A percentile compares a stretch with the other conserved stretches of the same genome.
Evolutionary conservation across 1,140 invertebrate genomes (phyloP).

Genomic region (Bombyx mori): DNA sequence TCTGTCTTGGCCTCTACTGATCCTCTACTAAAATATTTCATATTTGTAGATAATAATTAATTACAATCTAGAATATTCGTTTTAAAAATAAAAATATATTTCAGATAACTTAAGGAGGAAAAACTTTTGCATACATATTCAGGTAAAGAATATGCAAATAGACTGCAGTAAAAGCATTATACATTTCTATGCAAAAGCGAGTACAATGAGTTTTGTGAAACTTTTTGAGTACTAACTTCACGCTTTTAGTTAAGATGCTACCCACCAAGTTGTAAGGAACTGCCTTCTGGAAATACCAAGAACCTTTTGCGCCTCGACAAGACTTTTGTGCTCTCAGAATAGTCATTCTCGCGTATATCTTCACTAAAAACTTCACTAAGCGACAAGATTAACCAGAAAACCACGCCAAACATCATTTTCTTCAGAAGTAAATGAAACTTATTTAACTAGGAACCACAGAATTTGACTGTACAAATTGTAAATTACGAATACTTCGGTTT

Average conservation of each 20-base stretch:
- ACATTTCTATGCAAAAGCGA: too few species aligned
- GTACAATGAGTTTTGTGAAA: too few species aligned
- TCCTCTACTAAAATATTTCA: too few species aligned
- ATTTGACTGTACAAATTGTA: not conserved
- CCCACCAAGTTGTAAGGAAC: constrained; percentile 81
- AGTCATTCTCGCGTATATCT: constrained; percentile 19
- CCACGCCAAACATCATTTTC: not conserved
- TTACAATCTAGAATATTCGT: too few species aligned
- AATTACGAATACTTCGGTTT: constrained; percentile 2
- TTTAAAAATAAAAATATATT: too few species aligned
- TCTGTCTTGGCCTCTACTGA: too few species aligned
- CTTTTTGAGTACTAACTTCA: too few species aligned
- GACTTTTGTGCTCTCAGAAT: constrained; percentile 30
- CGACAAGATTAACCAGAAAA: not conserved
- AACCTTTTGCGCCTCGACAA: constrained; percentile 79
- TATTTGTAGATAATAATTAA: too few species aligned
- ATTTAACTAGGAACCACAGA: constrained; percentile 2
- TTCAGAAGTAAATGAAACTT: not conserved
- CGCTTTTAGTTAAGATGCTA: constrained; percentile 11
- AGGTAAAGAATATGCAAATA: too few species aligned
- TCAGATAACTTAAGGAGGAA: too few species aligned
- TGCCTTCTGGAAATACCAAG: constrained; percentile 84
- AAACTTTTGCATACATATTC: too few species aligned
- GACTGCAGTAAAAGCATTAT: too few species aligned
- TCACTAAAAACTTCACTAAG: constrained; percentile 15